These are phyloP conservation scores for Chionodraco myersi DNA, from an alignment of 2,113 vertebrate species.

Conservation along the genomic window DNA sequence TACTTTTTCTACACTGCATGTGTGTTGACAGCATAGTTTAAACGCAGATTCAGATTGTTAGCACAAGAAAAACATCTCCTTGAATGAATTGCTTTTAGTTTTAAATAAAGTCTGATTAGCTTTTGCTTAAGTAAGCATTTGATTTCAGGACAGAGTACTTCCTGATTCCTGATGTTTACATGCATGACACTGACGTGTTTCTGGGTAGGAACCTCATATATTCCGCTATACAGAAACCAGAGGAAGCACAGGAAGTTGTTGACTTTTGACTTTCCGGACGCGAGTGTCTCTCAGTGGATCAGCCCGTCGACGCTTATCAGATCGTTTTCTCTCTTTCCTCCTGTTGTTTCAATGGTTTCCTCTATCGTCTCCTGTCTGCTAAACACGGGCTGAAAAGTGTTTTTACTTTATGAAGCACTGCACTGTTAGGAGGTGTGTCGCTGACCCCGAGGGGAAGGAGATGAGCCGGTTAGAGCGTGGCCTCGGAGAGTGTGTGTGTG, in stretches of 20 bases:
- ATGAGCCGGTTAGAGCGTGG: background rate
- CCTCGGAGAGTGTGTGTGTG: conserved; percentile 5
- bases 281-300: conserved; percentile 10
- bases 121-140: background rate
- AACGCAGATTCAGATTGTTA: no score
- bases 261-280: conserved; percentile 35
- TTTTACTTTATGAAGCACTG: conserved; percentile 3
- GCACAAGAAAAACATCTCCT: no score
- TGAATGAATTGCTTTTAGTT: no score
- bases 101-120: background rate
- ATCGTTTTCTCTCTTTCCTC: background rate
- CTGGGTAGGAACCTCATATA: background rate
- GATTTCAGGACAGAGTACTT: background rate
- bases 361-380: conserved; percentile 15
- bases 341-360: background rate
- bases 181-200: background rate
- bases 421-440: conserved; percentile 30
- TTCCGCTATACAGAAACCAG: background rate
- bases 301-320: background rate
- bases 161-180: background rate
- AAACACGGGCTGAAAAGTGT: background rate
- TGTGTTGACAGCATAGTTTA: no score
- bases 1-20: no score
- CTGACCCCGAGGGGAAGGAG: conserved; percentile 9
- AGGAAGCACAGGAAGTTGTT: conserved; percentile 76